These are phyloP conservation scores for Chironomus tepperi DNA, from an alignment of 1,140 invertebrate species.

Conservation along the genomic window DNA sequence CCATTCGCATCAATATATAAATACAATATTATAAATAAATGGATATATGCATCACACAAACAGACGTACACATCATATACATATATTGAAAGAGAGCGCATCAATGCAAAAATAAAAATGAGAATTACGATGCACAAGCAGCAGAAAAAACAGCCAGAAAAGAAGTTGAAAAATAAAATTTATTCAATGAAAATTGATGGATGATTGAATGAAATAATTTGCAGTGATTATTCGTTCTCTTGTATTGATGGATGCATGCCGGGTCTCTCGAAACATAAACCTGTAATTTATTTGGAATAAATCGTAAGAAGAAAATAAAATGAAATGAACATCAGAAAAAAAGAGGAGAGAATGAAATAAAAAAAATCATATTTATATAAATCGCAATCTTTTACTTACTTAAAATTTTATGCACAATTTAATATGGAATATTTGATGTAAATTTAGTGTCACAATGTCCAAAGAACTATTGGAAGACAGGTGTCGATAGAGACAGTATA, in stretches of 20 bases:
- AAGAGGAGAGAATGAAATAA: not conserved
- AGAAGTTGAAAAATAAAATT: not conserved
- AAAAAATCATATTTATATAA: not conserved
- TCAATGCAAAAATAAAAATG: no score
- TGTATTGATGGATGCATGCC: not conserved
- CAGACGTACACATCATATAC: not conserved
- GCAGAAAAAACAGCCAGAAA: not conserved
- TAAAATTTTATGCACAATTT: not conserved
- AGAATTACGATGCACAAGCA: no score
- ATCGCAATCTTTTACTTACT: not conserved
- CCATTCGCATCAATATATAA: not conserved
- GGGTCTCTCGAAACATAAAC: not conserved
- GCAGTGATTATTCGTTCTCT: not conserved
- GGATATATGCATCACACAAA: not conserved
- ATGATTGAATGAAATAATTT: constrained; percentile 15
- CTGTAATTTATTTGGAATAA: constrained; percentile 8
- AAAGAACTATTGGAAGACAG: no score
- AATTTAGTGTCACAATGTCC: not conserved
- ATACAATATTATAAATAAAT: no score
- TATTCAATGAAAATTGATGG: constrained; percentile 13
- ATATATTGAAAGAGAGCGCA: not conserved
- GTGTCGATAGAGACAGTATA: no score
- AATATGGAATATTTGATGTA: not conserved
- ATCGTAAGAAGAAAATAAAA: not conserved
- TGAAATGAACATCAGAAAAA: not conserved